These are phyloP conservation scores for Lampropteryx suffumata DNA, from an alignment of 2,888 invertebrate species.

Conservation along the genomic window DNA sequence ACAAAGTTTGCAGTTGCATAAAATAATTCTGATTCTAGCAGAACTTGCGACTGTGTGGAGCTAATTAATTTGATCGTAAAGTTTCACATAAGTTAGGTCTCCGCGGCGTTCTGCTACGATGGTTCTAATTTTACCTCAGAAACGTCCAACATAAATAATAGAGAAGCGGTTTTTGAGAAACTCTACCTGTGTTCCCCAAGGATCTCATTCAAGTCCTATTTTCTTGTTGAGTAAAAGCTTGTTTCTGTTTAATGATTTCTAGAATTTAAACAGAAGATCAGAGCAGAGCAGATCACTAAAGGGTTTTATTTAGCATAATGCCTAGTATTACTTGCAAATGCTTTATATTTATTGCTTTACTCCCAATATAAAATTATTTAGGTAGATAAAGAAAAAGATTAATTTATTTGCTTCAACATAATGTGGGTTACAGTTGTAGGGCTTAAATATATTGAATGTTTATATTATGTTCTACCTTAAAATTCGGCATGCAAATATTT, in stretches of 20 bases:
- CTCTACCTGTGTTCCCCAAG: slow-evolving; percentile 7
- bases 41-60: slow-evolving; percentile 23
- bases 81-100: slow-evolving; percentile 21
- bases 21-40: slow-evolving; percentile 14
- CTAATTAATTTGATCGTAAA: slow-evolving; percentile 27
- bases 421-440: no score
- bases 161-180: slow-evolving; percentile 9
- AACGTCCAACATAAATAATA: slow-evolving; percentile 17
- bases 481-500: no score
- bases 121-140: slow-evolving; percentile 16
- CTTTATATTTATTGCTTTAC: no score
- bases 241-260: neutral
- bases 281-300: no score
- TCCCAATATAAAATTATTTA: no score
- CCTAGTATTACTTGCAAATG: no score
- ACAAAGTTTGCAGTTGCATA: slow-evolving; percentile 7
- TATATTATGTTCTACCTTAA: no score
- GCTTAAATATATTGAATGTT: no score
- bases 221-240: neutral
- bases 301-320: no score
- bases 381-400: no score
- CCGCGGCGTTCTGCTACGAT: slow-evolving; percentile 20
- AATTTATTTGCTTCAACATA: no score
- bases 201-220: slow-evolving; percentile 8
- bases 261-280: no score